A percentile compares a stretch with the other conserved stretches of the same genome.
Conservation (phyloP, 2,888 invertebrate genomes). For the Himalopsyche tibetana region DNA sequence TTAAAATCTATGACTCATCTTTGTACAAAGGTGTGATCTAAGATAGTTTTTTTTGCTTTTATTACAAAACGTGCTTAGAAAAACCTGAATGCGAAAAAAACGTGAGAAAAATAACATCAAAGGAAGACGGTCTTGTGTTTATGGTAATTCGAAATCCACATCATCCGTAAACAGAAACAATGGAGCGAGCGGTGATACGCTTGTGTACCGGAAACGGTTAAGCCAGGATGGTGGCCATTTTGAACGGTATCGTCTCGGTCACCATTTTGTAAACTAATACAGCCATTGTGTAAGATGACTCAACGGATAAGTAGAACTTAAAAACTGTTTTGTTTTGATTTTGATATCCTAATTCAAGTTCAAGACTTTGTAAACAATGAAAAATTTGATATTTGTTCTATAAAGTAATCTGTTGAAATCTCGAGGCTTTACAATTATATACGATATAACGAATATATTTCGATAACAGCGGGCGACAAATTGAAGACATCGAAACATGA, state of each 20-base stretch:
- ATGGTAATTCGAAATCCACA: constrained; percentile 15
- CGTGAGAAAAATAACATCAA: constrained; percentile 21
- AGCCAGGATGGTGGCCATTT: constrained; percentile 6
- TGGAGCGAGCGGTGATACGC: constrained; percentile 27
- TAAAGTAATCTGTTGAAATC: too few species aligned
- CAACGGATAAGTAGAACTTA: neutral
- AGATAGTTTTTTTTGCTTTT: too few species aligned
- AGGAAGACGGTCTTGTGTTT: constrained; percentile 13
- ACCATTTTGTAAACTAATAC: neutral
- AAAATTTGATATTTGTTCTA: too few species aligned
- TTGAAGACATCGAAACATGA: too few species aligned
- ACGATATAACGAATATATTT: too few species aligned
- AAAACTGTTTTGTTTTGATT: neutral
- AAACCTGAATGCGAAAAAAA: constrained; percentile 9
- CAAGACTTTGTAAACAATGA: too few species aligned
- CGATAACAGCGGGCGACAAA: too few species aligned
- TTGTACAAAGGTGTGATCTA: too few species aligned
- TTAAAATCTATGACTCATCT: too few species aligned
- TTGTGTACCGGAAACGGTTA: constrained; percentile 2
- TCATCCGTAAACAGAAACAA: constrained; percentile 1
- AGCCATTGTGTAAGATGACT: neutral
- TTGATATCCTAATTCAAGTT: too few species aligned
- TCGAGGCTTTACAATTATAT: too few species aligned
- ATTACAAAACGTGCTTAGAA: constrained; percentile 2
- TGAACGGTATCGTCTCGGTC: constrained; percentile 26